phyloP scores from a whole-genome alignment of 2,888 invertebrate genomes.

The Zaprionus obscuricornis region DNA sequence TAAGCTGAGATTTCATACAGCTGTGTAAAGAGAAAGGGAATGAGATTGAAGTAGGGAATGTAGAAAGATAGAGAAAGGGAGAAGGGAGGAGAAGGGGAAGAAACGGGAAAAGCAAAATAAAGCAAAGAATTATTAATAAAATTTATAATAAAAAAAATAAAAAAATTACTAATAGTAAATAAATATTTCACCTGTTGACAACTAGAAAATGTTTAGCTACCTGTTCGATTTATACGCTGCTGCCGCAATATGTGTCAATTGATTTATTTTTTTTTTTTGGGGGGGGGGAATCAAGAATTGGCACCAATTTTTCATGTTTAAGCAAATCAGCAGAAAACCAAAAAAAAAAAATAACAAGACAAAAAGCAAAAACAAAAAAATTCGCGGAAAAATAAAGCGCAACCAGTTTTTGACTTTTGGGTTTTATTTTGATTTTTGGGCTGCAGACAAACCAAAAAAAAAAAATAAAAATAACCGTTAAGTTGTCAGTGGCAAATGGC shows the following conservation, averaged over 20 bases:
- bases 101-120: too few species aligned
- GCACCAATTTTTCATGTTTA: constrained; percentile 54
- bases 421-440: constrained; percentile 10
- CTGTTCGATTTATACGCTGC: neutral
- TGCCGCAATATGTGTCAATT: neutral
- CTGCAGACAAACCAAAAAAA: constrained; percentile 3
- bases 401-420: constrained; percentile 52
- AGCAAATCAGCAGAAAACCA: constrained; percentile 54
- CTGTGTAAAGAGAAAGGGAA: constrained; percentile 22
- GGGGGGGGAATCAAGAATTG: constrained; percentile 10
- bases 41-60: neutral
- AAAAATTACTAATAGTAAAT: too few species aligned
- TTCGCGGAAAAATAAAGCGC: constrained; percentile 54
- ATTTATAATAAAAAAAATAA: too few species aligned
- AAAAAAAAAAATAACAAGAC: neutral
- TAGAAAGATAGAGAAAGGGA: constrained; percentile 1
- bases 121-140: too few species aligned
- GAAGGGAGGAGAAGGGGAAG: too few species aligned
- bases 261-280: too few species aligned
- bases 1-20: constrained; percentile 41
- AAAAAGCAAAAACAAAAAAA: constrained; percentile 22
- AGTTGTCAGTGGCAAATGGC: constrained; percentile 33
- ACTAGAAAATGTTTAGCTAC: too few species aligned
- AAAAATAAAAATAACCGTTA: constrained; percentile 50
- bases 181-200: too few species aligned